Percentiles rank a stretch among this genome's conserved stretches.
phyloP scores from a whole-genome alignment of 2,888 invertebrate species.

The Papilio gigon region DNA sequence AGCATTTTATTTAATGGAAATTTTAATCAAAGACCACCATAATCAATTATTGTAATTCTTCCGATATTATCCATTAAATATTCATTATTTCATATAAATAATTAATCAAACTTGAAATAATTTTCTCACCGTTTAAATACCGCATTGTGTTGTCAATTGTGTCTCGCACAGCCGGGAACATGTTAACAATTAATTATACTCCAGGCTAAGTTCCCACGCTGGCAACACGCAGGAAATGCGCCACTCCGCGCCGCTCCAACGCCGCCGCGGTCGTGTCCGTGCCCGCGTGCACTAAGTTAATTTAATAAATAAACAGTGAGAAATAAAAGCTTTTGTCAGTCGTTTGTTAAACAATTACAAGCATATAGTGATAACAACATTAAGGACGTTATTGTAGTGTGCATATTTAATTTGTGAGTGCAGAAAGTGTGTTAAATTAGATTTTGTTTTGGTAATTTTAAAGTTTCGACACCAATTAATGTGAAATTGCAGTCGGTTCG shows the following conservation, averaged over 20 bases:
- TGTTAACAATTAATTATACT: background rate
- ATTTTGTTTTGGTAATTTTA: conserved; percentile 16
- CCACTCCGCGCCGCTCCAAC: conserved; percentile 34
- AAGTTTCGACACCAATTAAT: conserved; percentile 12
- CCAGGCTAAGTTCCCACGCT: conserved; percentile 22
- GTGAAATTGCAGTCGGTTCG: conserved; percentile 3
- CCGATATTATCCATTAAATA: too few relatives aligned
- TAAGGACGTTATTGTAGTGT: background rate
- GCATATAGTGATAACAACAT: background rate
- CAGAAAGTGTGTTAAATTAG: conserved; percentile 11
- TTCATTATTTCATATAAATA: too few relatives aligned
- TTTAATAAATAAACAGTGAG: conserved; percentile 27
- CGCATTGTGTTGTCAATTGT: conserved; percentile 9
- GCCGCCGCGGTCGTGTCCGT: background rate
- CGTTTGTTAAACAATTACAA: background rate
- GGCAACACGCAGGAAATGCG: conserved; percentile 39
- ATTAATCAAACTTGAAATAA: background rate
- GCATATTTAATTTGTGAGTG: background rate
- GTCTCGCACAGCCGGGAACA: background rate
- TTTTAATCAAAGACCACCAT: too few relatives aligned
- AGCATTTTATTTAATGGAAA: too few relatives aligned
- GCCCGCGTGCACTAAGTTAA: background rate
- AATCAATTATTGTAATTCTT: too few relatives aligned
- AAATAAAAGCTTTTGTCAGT: conserved; percentile 19
- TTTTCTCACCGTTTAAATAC: conserved; percentile 11